These are phyloP conservation scores for Poecile montanus DNA, from an alignment of 2,797 vertebrate species.

Conservation along the genomic window DNA sequence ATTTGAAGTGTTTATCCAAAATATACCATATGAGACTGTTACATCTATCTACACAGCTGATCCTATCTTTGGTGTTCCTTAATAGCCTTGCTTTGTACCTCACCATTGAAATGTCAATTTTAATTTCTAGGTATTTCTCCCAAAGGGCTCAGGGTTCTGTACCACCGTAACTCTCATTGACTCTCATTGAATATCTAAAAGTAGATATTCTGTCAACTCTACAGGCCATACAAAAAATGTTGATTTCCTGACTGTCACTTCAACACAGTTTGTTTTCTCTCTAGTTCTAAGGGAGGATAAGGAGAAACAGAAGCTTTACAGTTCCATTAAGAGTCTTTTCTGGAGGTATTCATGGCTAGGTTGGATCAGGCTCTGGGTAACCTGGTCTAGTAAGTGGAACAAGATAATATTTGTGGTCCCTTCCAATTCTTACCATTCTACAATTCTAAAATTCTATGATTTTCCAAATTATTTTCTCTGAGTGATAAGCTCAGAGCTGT, in stretches of 20 bases:
- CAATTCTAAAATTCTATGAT: not conserved
- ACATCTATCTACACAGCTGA: not conserved
- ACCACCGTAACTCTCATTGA: not conserved
- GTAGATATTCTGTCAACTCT: not conserved
- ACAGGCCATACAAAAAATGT: not conserved
- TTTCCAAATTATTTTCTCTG: not conserved
- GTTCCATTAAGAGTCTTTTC: not conserved
- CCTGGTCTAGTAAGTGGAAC: not conserved
- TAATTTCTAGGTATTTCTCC: conserved; percentile 9
- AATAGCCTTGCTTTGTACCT: not conserved
- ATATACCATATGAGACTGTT: not conserved
- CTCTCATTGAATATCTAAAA: no score
- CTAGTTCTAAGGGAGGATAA: not conserved
- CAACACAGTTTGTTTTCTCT: not conserved
- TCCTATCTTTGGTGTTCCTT: not conserved
- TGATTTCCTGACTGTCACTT: not conserved
- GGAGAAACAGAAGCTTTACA: not conserved
- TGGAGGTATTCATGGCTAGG: not conserved
- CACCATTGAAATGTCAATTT: not conserved
- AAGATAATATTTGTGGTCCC: not conserved
- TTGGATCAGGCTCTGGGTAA: not conserved
- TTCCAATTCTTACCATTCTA: not conserved
- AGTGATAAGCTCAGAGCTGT: not conserved
- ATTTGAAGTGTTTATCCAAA: not conserved
- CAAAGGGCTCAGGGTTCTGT: not conserved